Evolutionary conservation across 2,888 invertebrate genomes (phyloP), one percentile per base, ranked within the genome.

Genomic region (Orgyia antiqua): DNA sequence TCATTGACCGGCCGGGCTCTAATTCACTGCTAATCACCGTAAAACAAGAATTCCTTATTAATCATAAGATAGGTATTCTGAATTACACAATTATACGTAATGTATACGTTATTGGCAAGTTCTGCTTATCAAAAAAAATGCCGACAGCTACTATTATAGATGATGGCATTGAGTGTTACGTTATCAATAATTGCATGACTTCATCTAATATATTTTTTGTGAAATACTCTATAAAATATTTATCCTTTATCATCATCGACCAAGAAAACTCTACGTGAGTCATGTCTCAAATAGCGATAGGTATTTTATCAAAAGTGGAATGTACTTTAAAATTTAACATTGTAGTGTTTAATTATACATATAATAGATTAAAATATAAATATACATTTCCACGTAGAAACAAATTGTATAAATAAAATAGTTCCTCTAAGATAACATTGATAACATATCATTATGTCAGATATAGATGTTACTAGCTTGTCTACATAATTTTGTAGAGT

Each of bases 171-270:
- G 26, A 50, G 27, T 20, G 28, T 36, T 24, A 53, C 36, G 30
- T 44, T 55, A 55, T 62, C 55, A 54, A 45, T 40, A 41, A 53
- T 58, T 55, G 58, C 44, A 59, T 70, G 65, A 72, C 58, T 65
- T 64, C 61, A 65, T 51, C 56, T 39, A 39, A 39, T n/a, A 39
- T 44, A 66, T 68, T 24, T 70, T 69, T 64, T 61, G 51, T 51
- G 48, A 61, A 66, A 69, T 58, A 60, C 51, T 56, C 45, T 30
- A 51, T 39, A 37, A 51, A 51, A 57, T 61, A 54, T 45, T 49
- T 55, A 60, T 60, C 41, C 46, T 38, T 49, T 44, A 47, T 53
- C 52, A 61, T 61, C 63, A 59, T 57, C 54, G 43, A 49, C 57
- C 43, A 35, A 41, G 38, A 32, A 45, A 52, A 52, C 46, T 39